Evolutionary conservation across 2,113 vertebrate species (phyloP), one percentile per base, ranked within the genome.

Genomic region (Ardeotis arabs): DNA sequence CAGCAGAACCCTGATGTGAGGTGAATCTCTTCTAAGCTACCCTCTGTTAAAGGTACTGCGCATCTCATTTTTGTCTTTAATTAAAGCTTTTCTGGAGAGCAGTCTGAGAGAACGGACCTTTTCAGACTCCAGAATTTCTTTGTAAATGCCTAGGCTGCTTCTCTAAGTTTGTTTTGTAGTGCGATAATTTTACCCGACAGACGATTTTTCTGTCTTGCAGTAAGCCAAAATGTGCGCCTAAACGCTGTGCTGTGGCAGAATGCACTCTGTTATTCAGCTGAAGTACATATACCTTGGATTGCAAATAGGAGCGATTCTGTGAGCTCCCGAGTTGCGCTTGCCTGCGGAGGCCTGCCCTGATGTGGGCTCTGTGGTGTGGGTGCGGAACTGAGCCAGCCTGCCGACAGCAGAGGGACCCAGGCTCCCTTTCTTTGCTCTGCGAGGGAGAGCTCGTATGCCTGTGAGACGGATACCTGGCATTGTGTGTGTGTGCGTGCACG

Each of bases 371-470:
- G 29, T 23, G 50, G 24, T 17, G 35, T 12, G 18, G 13, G 23
- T 33, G 17, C 4, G 4, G 49, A 23, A 8, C 62, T 52, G 44
- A 89, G 22, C 20, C 39, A 27, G 14, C 8, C 76, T 87, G 84
- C 86, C 37, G 81, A 92, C 97, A 97, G 96, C 52, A 98, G 97
- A 96, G 97, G 95, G 97, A 97, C 88, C 94, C 94, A 96, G 27
- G 86, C 90, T 96, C 89, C 95, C 70, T 96, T 58, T 37, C 22
- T 59, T 58, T 95, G 47, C 52, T 92, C 53, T 91, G 23, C 39
- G 53, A n/a, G 55, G 22, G 33, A 79, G 56, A 68, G 14, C 52
- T 49, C 39, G 67, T 89, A 49, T 84, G 76, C 31, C n/a, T 74
- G 25, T 31, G 27, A 68, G 39, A 13, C 80, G 29, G 11, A 69